Conservation (phyloP, 2,113 vertebrate genomes). For the Stomatorhinus ivindoensis region DNA sequence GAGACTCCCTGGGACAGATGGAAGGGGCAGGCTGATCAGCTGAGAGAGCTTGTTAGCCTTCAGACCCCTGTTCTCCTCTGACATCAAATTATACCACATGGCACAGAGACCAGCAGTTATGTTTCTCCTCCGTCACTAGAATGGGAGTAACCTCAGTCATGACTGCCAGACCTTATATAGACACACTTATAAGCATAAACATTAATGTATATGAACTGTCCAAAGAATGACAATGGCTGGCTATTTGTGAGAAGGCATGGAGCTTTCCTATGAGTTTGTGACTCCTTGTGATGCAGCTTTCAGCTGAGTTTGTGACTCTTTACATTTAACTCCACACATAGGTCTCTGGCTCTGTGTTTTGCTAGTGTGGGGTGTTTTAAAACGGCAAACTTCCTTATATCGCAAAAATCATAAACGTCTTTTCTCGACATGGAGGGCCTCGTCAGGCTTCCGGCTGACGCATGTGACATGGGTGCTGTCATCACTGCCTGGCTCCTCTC, state of each 20-base stretch:
- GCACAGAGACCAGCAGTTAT: not conserved
- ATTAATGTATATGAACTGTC: not conserved
- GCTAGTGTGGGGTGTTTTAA: not conserved
- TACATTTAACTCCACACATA: not conserved
- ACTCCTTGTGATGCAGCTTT: not conserved
- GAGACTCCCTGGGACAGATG: slow-evolving; percentile 4
- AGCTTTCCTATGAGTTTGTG: not conserved
- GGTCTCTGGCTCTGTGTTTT: not conserved
- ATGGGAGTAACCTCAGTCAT: not conserved
- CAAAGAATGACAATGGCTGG: not conserved
- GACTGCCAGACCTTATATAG: not conserved
- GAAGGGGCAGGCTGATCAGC: slow-evolving; percentile 7
- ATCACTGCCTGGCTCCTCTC: slow-evolving; percentile 34
- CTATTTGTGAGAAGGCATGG: not conserved
- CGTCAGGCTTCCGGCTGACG: not conserved
- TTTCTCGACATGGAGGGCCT: not conserved
- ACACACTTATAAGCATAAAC: not conserved
- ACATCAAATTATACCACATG: not conserved
- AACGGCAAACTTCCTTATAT: not conserved
- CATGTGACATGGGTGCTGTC: slow-evolving; percentile 9
- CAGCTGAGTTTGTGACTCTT: not conserved
- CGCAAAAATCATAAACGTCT: not conserved
- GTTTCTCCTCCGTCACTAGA: not conserved
- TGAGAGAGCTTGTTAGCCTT: not conserved
- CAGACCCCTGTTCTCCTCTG: not conserved